Conservation (phyloP, 2,797 vertebrate species). For the Argyrosomus regius region DNA sequence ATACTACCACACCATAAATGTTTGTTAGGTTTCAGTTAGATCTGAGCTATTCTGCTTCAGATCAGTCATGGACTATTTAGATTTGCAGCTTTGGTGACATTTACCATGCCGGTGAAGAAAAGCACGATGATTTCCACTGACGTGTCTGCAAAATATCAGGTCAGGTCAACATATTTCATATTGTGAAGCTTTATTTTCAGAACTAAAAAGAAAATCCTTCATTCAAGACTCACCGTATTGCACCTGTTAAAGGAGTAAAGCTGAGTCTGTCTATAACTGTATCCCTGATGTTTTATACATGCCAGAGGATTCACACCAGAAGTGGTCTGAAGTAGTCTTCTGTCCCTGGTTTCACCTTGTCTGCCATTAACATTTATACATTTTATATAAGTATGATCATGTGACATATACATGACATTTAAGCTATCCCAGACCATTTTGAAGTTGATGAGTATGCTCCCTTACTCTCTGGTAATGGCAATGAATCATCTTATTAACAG, state of each 20-base stretch:
- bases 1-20: not conserved
- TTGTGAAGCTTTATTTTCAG: not conserved
- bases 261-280: slow-evolving; percentile 1
- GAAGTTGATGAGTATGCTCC: not conserved
- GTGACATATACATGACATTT: slow-evolving; percentile 2
- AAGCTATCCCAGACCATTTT: slow-evolving; percentile 2
- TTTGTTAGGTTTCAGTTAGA: not conserved
- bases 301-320: not conserved
- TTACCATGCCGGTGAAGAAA: not conserved
- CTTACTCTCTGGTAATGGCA: not conserved
- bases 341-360: slow-evolving; percentile 1
- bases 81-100: slow-evolving; percentile 14
- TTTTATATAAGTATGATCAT: slow-evolving; percentile 6
- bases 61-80: not conserved
- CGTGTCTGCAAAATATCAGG: not conserved
- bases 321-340: slow-evolving; percentile 6
- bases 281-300: slow-evolving; percentile 1
- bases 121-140: not conserved
- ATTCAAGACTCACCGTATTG: not conserved
- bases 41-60: not conserved
- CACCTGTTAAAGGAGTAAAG: not conserved
- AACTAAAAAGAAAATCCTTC: not conserved
- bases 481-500: slow-evolving; percentile 15
- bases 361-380: slow-evolving; percentile 2
- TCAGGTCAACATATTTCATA: not conserved